Base-by-base conservation (phyloP, 2,797 vertebrate species). In the Gephyroberyx darwinii region DNA sequence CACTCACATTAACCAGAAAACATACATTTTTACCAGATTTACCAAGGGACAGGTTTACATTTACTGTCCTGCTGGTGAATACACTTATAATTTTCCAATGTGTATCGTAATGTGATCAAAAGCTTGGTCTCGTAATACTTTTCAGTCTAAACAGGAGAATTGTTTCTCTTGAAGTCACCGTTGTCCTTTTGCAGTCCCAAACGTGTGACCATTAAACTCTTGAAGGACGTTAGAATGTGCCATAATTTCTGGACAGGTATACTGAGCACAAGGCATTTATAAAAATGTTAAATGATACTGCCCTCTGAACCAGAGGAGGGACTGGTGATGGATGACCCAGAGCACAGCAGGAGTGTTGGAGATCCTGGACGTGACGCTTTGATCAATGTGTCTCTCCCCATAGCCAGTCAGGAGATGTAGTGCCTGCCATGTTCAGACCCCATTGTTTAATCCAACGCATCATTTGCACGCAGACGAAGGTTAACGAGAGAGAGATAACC, bases 401-500 rank as follows among this genome's bases (percentile, higher is more conserved):
- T 41, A 35, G 70, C 71, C 60, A 5, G 70, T 73, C 63, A 71
- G 69, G 78, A 87, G 81, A 87, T 68, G 74, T 72, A 87, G 76
- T 64, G 62, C 54, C 78, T 72, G 77, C 71, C 78, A 57, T 50
- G 77, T 72, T 71, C 75, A n/a, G 52, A 81, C 55, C 74, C 74
- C 75, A 70, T 65, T 61, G 81, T 81, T 84, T 89, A 88, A 89
- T 86, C 77, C 77, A 68, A 78, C 71, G 78, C 75, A 39, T 85
- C 78, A 82, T 90, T 88, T 88, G 73, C 72, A 71, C 45, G 30
- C 51, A 50, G 68, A 51, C 47, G 33, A 82, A 91, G 87, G 87
- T 88, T 89, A 91, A 90, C 69, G 43, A 84, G 65, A 80, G 69
- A 74, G 65, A 81, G 74, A 85, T 78, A 81, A 79, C 65, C 74